Conservation (phyloP, 2,797 vertebrate genomes). For the Argya squamiceps region DNA sequence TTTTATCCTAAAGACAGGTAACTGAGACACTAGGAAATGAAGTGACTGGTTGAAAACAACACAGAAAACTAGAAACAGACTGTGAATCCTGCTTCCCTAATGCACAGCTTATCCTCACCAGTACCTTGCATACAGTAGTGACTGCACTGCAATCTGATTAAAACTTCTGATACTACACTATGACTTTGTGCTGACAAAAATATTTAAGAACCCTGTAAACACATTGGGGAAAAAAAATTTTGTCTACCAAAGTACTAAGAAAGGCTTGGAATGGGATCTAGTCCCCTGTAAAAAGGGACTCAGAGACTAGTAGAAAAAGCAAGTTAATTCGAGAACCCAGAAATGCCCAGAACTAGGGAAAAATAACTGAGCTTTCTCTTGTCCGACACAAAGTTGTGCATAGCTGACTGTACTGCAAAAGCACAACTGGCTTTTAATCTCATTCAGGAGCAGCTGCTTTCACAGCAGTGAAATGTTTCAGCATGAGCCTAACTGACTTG, state of each 20-base stretch:
- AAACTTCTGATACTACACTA: background rate
- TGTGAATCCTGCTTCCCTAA: background rate
- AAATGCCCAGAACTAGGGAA: background rate
- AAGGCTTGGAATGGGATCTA: background rate
- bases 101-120: background rate
- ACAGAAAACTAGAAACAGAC: background rate
- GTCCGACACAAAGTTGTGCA: background rate
- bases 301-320: background rate
- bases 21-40: background rate
- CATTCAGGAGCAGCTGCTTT: conserved; percentile 50
- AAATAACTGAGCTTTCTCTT: background rate
- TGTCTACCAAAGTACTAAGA: background rate
- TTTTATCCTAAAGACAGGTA: background rate
- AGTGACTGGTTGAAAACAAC: background rate
- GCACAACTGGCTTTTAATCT: conserved; percentile 30
- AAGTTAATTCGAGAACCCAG: background rate
- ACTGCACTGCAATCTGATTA: background rate
- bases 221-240: background rate
- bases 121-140: background rate
- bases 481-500: background rate
- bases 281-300: background rate
- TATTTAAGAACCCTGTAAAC: background rate
- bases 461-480: conserved; percentile 55
- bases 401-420: background rate
- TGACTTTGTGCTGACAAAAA: background rate